Evolutionary conservation across 2,888 invertebrate genomes (phyloP), one percentile per base, ranked within the genome.

Genomic region (Andrena flavipes): DNA sequence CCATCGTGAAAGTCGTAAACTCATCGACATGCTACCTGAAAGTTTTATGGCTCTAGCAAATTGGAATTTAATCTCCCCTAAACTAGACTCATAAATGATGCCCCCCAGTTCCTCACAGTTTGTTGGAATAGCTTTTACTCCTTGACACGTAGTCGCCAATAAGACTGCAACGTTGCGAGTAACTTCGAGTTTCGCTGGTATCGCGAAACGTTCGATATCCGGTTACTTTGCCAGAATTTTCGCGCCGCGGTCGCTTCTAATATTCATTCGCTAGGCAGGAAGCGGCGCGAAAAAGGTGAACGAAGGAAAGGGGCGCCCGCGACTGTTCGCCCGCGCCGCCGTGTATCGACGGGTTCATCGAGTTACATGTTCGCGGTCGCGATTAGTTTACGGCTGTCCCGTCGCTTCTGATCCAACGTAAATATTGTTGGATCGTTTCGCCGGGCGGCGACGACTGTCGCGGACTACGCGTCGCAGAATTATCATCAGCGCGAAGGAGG

Each of bases 291-390:
- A 75, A 85, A 85, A 87, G 51, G 84, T 80, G 84, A 87, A 90
- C 88, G 88, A 86, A 90, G 90, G 90, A 90, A 91, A 91, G 91
- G 90, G 91, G 91, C 88, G 80, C 75, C 84, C 82, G 71, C 56
- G 71, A 84, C 79, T 71, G 65, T 75, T 63, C 70, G 64, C 74
- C 35, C 42, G 64, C 56, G 62, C 68, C 60, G 62, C 56, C 73
- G 48, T 42, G 48, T 77, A 68, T 75, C 80, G 35, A 63, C 48
- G 56, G 64, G 65, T 48, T 67, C 56, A 87, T 84, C 81, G 68
- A 20, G 59, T 69, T 62, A 72, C 29, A 56, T 26, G 63, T 30
- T 76, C 59, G 59, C 23, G 64, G 60, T 67, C 5, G 8, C 33
- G 42, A 54, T 56, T 26, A 68, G 23, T 59, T 69, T 69, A 54